Percentiles rank a stretch among this genome's conserved stretches.
phyloP scores from a whole-genome alignment of 2,888 invertebrate species.

The Drosophila meridiana region DNA sequence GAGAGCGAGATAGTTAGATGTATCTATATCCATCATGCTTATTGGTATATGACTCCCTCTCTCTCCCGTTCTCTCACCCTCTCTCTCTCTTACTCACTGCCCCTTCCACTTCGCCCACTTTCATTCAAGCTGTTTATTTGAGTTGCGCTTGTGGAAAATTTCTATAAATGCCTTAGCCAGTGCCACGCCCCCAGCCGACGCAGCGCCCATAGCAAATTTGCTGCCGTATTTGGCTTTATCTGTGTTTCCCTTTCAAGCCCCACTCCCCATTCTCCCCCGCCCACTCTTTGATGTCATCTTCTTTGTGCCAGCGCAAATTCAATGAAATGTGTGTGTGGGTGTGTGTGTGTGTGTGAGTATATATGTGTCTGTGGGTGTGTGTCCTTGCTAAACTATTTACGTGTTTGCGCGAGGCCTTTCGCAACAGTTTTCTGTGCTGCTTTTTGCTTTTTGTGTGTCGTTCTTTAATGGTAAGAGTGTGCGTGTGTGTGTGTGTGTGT shows the following conservation, averaged over 20 bases:
- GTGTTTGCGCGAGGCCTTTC: constrained; percentile 48
- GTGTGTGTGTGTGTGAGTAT: constrained; percentile 4
- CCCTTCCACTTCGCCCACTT: neutral
- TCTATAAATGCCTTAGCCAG: constrained; percentile 66
- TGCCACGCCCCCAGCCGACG: constrained; percentile 14
- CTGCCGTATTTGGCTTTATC: constrained; percentile 73
- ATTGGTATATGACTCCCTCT: constrained; percentile 41
- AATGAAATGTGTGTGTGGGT: constrained; percentile 57
- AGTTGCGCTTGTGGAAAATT: constrained; percentile 53
- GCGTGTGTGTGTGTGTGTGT: constrained; percentile 52
- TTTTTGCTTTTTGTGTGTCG: constrained; percentile 22
- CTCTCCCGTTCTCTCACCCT: neutral
- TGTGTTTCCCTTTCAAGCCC: constrained; percentile 25
- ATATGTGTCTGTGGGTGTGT: constrained; percentile 9
- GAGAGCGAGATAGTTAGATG: constrained; percentile 19
- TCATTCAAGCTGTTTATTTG: constrained; percentile 48
- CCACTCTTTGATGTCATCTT: constrained; percentile 11
- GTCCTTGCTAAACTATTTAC: constrained; percentile 70
- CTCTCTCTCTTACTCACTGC: neutral
- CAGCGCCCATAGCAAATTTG: constrained; percentile 61
- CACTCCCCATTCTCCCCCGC: neutral
- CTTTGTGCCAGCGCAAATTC: constrained; percentile 68
- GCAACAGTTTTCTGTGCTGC: constrained; percentile 52
- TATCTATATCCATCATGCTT: constrained; percentile 67
- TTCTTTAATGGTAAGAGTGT: constrained; percentile 64